Base-by-base conservation (phyloP, 2,797 vertebrate genomes). In the Crenuchus spilurus region DNA sequence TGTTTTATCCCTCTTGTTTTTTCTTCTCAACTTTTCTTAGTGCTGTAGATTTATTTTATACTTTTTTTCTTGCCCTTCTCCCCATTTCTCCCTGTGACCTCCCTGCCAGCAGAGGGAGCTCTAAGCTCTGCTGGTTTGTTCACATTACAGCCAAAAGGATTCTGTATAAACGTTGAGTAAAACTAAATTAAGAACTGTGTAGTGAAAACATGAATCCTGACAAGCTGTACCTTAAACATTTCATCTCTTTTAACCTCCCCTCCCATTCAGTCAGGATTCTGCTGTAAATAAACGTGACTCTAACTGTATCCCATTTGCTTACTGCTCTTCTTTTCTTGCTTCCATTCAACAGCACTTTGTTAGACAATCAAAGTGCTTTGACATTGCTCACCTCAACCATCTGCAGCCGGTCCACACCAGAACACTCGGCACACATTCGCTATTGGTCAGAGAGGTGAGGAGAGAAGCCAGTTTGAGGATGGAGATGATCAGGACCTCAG, bases 211-310 rank as follows among this genome's bases (percentile, higher is more conserved):
- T 90, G 91, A 88, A 89, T 90, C 88, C 87, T 87, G 87, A 89
- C 81, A 84, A 84, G 80, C 82, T 92, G 84, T 88, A 87, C 87
- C 84, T 87, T 79, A 88, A 90, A 83, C 82, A 88, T 84, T 83
- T 87, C 87, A 81, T 90, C 83, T 86, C 86, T 84, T 84, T 85
- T 88, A 88, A 87, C 85, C 57, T 76, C 61, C 64, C 33, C 46
- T 70, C 62, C 76, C 80, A 80, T 82, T 75, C 72, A 82, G 89
- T 91, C 88, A 88, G 90, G 90, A 92, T 88, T 92, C 88, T 91
- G 85, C 87, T 94, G 92, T 94, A 93, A 94, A 94, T 94, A 94
- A 94, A 94, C 88, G 90, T 91, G 91, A 93, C 88, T 92, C 90
- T 92, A 93, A 92, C 91, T 93, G 92, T 93, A 92, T 72, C 22